Evolutionary conservation across 2,888 invertebrate genomes (phyloP), one percentile per base, ranked within the genome.

Genomic region (Apamea crenata): DNA sequence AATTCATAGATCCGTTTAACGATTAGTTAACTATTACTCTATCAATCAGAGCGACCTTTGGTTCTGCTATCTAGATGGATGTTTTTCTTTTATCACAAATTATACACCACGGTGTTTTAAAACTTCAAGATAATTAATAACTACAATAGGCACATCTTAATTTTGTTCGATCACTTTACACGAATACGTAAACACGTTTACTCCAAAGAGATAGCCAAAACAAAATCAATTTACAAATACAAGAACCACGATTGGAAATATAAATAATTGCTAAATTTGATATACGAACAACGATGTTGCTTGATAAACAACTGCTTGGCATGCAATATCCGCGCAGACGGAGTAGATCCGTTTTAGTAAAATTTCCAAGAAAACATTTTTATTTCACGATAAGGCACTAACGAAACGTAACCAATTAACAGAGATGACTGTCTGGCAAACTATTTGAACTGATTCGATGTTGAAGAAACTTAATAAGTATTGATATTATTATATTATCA

Each of bases 1-100:
- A 94, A 94, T 92, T 90, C 80, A 77, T 85, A 88, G 91, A 91
- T 91, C 85, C 90, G 90, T 91, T 92, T 74, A 90, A 88, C 88
- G 90, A 93, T 92, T 89, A 91, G 89, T 82, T 88, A 88, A 85
- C 83, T 84, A 87, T 87, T 83, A 80, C 67, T 75, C 78, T 87
- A 91, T 92, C 90, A 89, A 90, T 91, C 88, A 88, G 73, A 68
- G 25, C 16, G 71, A 70, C 56, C 56, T 75, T 69, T 53, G 56
- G 50, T 71, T 59, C 56, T 36, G 47, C 8, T 40, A 59, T 36
- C 1, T 36, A 73, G 18, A 65, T 47, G 1, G 21, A 18, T 56
- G 7, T n/a, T 65, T 50, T 50, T 63, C 18, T 74, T 53, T 74
- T 72, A 65, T 44, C 47, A 71, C 40, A 29, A 47, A 56, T 71